phyloP scores from a whole-genome alignment of 2,797 vertebrate genomes.

The Eulemur albifrons region DNA sequence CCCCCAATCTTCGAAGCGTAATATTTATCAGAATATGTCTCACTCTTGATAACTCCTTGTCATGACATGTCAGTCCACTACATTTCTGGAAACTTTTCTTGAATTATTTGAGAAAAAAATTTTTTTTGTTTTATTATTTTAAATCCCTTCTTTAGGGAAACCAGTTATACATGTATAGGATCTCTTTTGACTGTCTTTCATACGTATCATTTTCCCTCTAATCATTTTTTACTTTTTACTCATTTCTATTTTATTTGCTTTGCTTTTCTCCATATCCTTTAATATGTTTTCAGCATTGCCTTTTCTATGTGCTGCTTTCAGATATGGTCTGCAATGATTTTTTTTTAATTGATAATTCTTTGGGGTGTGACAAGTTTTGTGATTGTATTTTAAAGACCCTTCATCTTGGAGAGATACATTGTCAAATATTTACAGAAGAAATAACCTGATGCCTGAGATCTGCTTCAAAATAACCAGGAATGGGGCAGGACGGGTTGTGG shows the following conservation, averaged over 20 bases:
- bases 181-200: neutral
- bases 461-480: neutral
- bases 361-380: neutral
- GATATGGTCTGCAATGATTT: neutral
- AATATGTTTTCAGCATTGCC: neutral
- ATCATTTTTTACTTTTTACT: neutral
- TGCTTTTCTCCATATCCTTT: neutral
- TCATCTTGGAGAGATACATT: neutral
- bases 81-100: neutral
- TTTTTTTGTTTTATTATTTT: neutral
- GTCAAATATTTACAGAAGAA: conserved; percentile 11
- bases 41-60: neutral
- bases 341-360: neutral
- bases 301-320: neutral
- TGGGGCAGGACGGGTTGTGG: too few species aligned
- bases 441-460: neutral
- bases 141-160: neutral
- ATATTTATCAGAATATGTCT: neutral
- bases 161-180: neutral
- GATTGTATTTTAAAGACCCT: neutral
- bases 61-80: neutral
- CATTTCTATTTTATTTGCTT: neutral
- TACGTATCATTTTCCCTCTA: neutral
- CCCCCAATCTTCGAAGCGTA: neutral
- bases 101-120: neutral